Conservation (phyloP, 64 coral and sea anemone species). For the Stichodactyla mertensii region DNA sequence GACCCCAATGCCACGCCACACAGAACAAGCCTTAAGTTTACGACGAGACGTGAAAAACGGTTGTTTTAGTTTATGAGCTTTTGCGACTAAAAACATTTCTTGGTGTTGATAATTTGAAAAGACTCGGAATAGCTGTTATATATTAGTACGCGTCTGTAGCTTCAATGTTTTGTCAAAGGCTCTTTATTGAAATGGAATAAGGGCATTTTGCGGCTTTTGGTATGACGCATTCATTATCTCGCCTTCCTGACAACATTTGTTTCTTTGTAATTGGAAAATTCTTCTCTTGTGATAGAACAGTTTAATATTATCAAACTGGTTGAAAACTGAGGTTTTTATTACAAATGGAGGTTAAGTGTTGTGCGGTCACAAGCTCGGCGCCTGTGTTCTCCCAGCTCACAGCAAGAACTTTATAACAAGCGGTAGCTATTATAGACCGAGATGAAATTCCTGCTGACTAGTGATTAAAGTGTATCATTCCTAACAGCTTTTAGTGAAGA, state of each 20-base stretch:
- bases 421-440: neutral
- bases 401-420: neutral
- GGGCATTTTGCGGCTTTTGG: neutral
- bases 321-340: neutral
- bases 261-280: neutral
- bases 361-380: neutral
- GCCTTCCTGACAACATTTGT: neutral
- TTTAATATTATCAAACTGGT: neutral
- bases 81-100: neutral
- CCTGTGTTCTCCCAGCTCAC: neutral
- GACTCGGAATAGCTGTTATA: too few species aligned
- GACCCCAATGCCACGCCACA: neutral
- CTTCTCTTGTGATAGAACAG: neutral
- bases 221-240: neutral
- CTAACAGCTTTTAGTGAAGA: neutral
- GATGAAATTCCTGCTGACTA: neutral
- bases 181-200: neutral
- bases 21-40: neutral
- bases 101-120: too few species aligned
- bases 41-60: neutral
- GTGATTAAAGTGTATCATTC: neutral
- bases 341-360: slow-evolving; percentile 15
- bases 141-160: neutral
- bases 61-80: neutral
- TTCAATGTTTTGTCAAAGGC: neutral